phyloP scores from a whole-genome alignment of 2,888 invertebrate species.

The Sympetrum striolatum region DNA sequence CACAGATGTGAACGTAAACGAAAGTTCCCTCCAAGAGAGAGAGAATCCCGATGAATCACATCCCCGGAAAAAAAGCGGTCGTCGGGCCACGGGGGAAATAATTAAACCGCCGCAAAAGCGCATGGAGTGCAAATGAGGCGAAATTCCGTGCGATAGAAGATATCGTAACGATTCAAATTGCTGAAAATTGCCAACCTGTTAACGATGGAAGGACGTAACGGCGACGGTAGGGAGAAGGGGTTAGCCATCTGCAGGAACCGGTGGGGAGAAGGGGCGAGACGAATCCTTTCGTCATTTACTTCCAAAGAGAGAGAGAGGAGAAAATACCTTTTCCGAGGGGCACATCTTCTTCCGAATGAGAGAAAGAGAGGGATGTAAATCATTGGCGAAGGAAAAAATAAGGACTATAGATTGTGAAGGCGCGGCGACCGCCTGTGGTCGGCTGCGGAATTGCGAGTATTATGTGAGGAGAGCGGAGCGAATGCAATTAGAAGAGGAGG shows the following conservation, averaged over 20 bases:
- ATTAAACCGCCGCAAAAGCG: constrained; percentile 16
- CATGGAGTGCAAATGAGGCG: constrained; percentile 23
- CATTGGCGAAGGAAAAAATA: neutral
- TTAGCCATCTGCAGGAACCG: neutral
- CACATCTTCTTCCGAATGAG: neutral
- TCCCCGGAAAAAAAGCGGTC: neutral
- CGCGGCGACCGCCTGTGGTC: constrained; percentile 6
- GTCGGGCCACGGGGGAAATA: constrained; percentile 3
- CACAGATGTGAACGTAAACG: neutral
- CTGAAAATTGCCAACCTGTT: constrained; percentile 38
- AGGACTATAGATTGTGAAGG: neutral
- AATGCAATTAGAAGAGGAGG: constrained; percentile 28
- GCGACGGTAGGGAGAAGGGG: neutral
- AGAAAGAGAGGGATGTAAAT: neutral
- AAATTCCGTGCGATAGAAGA: constrained; percentile 32
- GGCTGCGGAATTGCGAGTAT: neutral
- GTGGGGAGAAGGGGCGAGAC: neutral
- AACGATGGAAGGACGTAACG: neutral
- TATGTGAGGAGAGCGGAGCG: neutral
- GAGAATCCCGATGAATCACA: neutral
- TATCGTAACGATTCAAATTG: constrained; percentile 37
- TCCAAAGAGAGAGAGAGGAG: neutral
- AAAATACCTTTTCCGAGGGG: neutral
- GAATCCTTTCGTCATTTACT: constrained; percentile 28
- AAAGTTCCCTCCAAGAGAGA: neutral